A percentile compares a stretch with the other conserved stretches of the same genome.
phyloP scores from a whole-genome alignment of 2,113 vertebrate species.

The Bubo scandiacus region DNA sequence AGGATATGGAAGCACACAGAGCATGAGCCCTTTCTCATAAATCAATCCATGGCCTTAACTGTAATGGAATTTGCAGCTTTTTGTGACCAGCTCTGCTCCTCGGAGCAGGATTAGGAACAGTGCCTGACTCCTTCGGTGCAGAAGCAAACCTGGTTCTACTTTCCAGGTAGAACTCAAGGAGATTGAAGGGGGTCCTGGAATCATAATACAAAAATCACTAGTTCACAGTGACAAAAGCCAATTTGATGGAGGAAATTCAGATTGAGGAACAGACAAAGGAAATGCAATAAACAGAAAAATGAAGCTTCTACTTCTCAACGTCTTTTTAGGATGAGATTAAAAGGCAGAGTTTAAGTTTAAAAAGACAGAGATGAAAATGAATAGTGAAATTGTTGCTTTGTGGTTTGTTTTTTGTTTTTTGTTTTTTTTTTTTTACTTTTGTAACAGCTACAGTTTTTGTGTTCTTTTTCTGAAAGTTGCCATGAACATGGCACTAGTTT shows the following conservation, averaged over 20 bases:
- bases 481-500: background rate
- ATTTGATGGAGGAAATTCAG: background rate
- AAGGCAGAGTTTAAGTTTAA: background rate
- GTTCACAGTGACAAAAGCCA: background rate
- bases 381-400: background rate
- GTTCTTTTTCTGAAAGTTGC: background rate
- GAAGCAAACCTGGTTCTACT: background rate
- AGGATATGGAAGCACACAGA: background rate
- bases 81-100: background rate
- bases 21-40: background rate
- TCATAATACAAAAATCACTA: background rate
- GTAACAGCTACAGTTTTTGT: background rate
- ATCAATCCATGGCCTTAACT: background rate
- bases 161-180: background rate
- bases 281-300: background rate
- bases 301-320: background rate
- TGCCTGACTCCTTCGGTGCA: too few relatives aligned
- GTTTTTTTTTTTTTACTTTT: background rate
- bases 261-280: background rate
- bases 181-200: background rate
- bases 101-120: background rate
- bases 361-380: background rate
- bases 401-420: background rate
- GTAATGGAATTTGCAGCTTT: background rate
- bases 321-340: background rate